Conservation (phyloP, 2,888 invertebrate genomes). For the Fragum sueziense region DNA sequence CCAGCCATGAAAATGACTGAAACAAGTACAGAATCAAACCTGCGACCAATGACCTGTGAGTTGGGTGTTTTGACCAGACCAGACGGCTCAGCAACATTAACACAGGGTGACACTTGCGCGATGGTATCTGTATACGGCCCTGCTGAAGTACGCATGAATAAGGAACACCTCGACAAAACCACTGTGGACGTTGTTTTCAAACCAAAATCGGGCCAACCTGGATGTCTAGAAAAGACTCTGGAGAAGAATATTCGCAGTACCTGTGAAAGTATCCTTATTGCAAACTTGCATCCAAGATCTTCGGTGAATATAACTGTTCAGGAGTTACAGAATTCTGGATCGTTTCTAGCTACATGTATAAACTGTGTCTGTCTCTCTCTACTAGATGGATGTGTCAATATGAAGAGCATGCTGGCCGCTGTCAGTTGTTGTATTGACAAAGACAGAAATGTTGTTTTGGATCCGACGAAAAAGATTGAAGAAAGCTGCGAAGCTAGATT, state of each 20-base stretch:
- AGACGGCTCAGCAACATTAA: constrained; percentile 76
- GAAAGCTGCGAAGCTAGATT: constrained; percentile 72
- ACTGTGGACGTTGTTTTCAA: constrained; percentile 90
- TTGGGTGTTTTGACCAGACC: constrained; percentile 73
- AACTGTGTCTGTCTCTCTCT: constrained; percentile 93
- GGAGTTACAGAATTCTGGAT: constrained; percentile 89
- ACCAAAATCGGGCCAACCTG: constrained; percentile 90
- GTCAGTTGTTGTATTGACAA: constrained; percentile 88
- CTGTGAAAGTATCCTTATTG: constrained; percentile 89
- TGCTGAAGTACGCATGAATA: constrained; percentile 88
- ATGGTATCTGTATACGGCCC: constrained; percentile 92
- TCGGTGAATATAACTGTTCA: constrained; percentile 91
- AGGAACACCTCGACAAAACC: constrained; percentile 90
- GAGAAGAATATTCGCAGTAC: constrained; percentile 90
- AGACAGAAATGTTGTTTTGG: constrained; percentile 86
- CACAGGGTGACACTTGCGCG: constrained; percentile 88
- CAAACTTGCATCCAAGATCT: constrained; percentile 90
- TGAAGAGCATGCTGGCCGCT: constrained; percentile 92
- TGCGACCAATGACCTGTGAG: constrained; percentile 69
- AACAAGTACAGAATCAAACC: neutral
- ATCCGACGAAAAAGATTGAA: constrained; percentile 85
- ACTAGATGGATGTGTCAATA: constrained; percentile 91
- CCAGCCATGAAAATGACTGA: constrained; percentile 40
- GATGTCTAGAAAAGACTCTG: constrained; percentile 87
- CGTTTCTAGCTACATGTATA: constrained; percentile 89